Base-by-base conservation (phyloP, 2,888 invertebrate genomes). In the Asteroscopus sphinx region DNA sequence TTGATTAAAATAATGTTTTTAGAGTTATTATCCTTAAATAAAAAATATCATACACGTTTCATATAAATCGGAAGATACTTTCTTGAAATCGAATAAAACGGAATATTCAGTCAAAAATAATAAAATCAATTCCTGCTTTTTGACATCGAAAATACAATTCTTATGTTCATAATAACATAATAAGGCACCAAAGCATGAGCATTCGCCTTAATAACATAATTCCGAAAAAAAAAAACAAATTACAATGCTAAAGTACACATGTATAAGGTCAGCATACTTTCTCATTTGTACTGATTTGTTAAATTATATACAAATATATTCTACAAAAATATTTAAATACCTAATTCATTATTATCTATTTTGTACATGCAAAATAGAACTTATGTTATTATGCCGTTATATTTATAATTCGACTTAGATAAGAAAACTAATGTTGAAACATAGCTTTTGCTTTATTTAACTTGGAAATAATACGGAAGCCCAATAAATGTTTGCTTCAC, bases 141-240 rank as follows among this genome's bases (percentile, higher is more conserved):
- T 69, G 61, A 66, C 63, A 71, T 68, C 37, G 54, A 68, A 65
- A 70, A 68, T 70, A 73, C 51, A 60, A 62, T 67, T 66, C 74
- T 78, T 79, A 76, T 77, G 75, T 76, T 74, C 58, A 59, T 55
- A 58, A 61, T 70, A 68, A 79, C 77, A 81, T 77, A 76, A 80
- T 86, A 89, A 90, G 89, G 89, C 88, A 89, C 89, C 87, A 78
- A 77, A 70, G 77, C 70, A 77, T 83, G 81, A 86, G 81, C 82
- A 80, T 79, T 75, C 56, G 74, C 80, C 78, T 81, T 73, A 47
- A 69, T 73, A 47, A 69, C 26, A 68, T 57, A 67, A 72, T 63
- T 74, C 71, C 49, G 63, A 45, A 53, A 56, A 63, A 46, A 36
- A 37, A 65, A n/a, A 64, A 69, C 48, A 17, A 55, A 65, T 66